phyloP scores from a whole-genome alignment of 2,797 vertebrate genomes.

The Etheostoma perlongum region DNA sequence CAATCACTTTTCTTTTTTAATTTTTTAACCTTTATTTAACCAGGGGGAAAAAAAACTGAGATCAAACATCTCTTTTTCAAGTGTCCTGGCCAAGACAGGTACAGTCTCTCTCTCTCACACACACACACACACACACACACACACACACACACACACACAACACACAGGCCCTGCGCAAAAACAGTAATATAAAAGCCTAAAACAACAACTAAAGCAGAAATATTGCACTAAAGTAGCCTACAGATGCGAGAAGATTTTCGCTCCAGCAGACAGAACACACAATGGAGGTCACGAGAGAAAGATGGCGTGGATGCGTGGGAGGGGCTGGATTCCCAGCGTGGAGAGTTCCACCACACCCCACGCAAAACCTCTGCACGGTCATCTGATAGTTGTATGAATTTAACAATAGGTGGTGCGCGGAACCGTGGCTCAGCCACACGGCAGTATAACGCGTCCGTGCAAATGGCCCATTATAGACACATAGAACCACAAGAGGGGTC shows the following conservation, averaged over 20 bases:
- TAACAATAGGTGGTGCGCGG: constrained; percentile 72
- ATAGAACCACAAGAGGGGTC: constrained; percentile 77
- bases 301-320: constrained; percentile 30
- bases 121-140: too few relatives aligned
- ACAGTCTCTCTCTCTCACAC: too few relatives aligned
- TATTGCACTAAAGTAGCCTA: too few relatives aligned
- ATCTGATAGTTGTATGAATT: constrained; percentile 61
- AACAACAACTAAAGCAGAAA: too few relatives aligned
- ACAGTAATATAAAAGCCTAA: too few relatives aligned
- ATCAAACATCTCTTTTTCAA: too few relatives aligned
- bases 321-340: constrained; percentile 43
- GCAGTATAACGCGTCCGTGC: constrained; percentile 81
- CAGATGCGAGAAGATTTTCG: constrained; percentile 13
- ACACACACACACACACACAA: too few relatives aligned
- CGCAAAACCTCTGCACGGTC: constrained; percentile 42
- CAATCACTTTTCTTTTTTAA: too few relatives aligned
- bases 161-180: too few relatives aligned
- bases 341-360: constrained; percentile 40
- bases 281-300: constrained; percentile 35
- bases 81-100: too few relatives aligned
- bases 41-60: too few relatives aligned
- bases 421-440: constrained; percentile 70
- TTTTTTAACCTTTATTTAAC: too few relatives aligned
- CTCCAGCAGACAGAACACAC: constrained; percentile 33
- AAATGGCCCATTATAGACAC: constrained; percentile 79